Conservation (phyloP, 2,797 vertebrate species). For the Hozukius guyotensis region DNA sequence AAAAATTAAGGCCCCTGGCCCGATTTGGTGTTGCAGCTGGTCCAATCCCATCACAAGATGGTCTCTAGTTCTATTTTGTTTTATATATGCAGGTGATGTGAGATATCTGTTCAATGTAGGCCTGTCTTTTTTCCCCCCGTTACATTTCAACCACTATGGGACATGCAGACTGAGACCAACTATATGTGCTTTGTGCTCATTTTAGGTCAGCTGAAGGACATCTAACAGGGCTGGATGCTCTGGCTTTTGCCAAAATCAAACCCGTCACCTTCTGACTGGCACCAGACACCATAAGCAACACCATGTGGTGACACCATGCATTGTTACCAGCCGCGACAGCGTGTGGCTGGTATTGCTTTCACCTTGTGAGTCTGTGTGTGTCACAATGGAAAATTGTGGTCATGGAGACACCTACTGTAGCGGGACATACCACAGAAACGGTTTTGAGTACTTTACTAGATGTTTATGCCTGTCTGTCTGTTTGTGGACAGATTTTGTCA, state of each 20-base stretch:
- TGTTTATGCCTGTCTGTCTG: too few relatives aligned
- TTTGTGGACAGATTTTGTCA: too few relatives aligned
- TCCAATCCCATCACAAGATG: neutral
- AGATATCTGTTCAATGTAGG: neutral
- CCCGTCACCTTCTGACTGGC: conserved; percentile 4
- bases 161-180: neutral
- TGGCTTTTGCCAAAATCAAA: conserved; percentile 1
- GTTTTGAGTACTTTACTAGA: too few relatives aligned
- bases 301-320: neutral
- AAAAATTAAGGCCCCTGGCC: neutral
- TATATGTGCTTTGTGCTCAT: neutral
- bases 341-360: too few relatives aligned
- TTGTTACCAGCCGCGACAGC: neutral
- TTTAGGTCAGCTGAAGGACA: conserved; percentile 19
- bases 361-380: too few relatives aligned
- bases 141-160: neutral
- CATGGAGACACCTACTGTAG: too few relatives aligned
- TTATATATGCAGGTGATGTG: too few relatives aligned
- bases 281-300: neutral
- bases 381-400: too few relatives aligned
- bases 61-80: neutral
- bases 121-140: neutral
- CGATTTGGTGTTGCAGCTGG: neutral
- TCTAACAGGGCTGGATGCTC: neutral
- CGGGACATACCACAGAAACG: too few relatives aligned